Evolutionary conservation across 1,140 invertebrate genomes (phyloP).

Genomic region (Acromyrmex echinatior): DNA sequence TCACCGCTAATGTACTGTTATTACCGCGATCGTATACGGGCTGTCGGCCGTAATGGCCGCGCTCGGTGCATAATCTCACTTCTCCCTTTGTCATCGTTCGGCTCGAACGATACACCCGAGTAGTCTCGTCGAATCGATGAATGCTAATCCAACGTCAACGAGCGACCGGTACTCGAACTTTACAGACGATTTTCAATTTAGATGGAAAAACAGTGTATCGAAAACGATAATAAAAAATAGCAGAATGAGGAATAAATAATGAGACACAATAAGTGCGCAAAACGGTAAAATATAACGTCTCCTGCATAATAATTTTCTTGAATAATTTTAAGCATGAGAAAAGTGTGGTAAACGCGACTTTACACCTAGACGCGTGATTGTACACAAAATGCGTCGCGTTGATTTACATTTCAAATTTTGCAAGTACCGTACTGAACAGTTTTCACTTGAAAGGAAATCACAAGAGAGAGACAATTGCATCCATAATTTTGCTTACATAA

Average conservation of each 20-base stretch:
- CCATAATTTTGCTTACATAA: not conserved
- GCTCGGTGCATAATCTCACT: constrained; percentile 67
- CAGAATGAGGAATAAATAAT: not conserved
- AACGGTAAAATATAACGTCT: not conserved
- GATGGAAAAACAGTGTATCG: not conserved
- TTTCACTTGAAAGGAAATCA: constrained; percentile 9
- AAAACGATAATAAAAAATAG: not conserved
- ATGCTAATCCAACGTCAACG: constrained; percentile 67
- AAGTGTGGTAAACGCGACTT: constrained; percentile 6
- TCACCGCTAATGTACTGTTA: constrained; percentile 71
- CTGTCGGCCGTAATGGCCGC: constrained; percentile 64
- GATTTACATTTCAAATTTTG: constrained; percentile 41
- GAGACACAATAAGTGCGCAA: not conserved
- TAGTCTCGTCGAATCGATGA: constrained; percentile 68
- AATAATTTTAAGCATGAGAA: not conserved
- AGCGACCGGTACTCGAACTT: constrained; percentile 46
- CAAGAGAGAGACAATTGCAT: not conserved
- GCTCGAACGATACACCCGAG: constrained; percentile 45
- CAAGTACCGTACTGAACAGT: not conserved
- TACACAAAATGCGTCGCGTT: not conserved
- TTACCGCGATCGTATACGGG: constrained; percentile 71
- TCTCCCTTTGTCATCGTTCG: constrained; percentile 69
- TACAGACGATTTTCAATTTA: constrained; percentile 36
- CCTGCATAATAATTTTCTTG: not conserved
- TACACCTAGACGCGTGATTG: not conserved